These are phyloP conservation scores for cattle (Bos taurus) DNA, from an alignment of 2,113 vertebrate genomes.

Conservation along the genomic window DNA sequence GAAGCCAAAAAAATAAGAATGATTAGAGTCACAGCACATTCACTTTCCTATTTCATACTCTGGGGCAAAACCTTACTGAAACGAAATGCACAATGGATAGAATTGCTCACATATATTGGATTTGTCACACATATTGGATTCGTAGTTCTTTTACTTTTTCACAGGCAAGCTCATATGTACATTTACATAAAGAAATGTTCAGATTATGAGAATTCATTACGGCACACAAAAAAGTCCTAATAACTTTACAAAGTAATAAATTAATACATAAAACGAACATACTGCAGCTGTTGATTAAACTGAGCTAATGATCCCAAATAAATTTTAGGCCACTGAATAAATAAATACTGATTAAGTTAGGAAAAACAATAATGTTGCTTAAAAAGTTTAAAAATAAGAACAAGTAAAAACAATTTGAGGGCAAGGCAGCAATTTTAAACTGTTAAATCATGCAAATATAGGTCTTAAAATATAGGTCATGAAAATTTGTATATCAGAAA, in stretches of 20 bases:
- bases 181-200: conserved; percentile 16
- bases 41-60: neutral
- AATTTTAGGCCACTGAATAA: neutral
- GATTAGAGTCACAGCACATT: neutral
- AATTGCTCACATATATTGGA: neutral
- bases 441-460: neutral
- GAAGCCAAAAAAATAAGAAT: neutral
- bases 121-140: neutral
- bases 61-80: neutral
- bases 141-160: neutral
- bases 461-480: neutral
- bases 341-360: neutral
- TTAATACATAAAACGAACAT: neutral
- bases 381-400: neutral
- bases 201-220: neutral
- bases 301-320: neutral
- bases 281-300: neutral
- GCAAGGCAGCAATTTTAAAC: conserved; percentile 32
- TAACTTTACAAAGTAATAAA: neutral
- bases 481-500: conserved; percentile 6
- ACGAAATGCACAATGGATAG: neutral
- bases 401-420: neutral
- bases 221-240: neutral
- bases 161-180: neutral
- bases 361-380: neutral